Evolutionary conservation across 1,140 invertebrate genomes (phyloP), one percentile per base, ranked within the genome.

Genomic region (Euwallacea similis): DNA sequence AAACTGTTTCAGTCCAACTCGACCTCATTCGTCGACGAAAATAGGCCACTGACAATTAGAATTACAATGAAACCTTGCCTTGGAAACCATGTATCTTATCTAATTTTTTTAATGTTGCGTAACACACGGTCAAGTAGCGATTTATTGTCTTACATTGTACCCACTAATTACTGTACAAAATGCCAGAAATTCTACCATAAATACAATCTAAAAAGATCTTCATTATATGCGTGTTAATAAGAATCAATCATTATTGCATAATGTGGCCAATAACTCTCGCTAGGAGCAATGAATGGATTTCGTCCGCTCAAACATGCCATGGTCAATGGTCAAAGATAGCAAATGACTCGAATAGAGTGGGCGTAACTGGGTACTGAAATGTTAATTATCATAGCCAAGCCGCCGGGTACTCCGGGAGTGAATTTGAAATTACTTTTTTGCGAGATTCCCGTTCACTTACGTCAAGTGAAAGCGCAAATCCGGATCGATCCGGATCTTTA

Each of bases 31-130:
- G 21, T 33, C 21, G 21, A n/a, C 10, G 13, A 46, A 63, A 63
- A 63, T 63, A 47, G 60, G 60, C 42, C 60, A 63, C 42, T n/a
- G 6, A 63, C 60, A 63, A 63, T 63, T 44, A 43, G 7, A 13
- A 59, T 63, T 63, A 47, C 44, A 63, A 63, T 63, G 16, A 7
- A 63, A 47, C 60, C 8, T 47, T 46, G 16, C 60, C 60, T 63
- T 63, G 42, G 16, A 42, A 63, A 63, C 47, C 16, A 46, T 63
- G 60, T 60, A n/a, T 47, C 60, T 63, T 63, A 63, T 63, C 60
- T 63, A 63, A 46, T 47, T 63, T 63, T 63, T 47, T 42, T 63
- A 46, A 63, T 21, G 2, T 63, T 63, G 60, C 16, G 43, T 63
- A 63, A 63, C n/a, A 47, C 58, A 60, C 33, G 33, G 58, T 41